Conservation (phyloP, 2,113 vertebrate genomes). For the Odocoileus virginianus region DNA sequence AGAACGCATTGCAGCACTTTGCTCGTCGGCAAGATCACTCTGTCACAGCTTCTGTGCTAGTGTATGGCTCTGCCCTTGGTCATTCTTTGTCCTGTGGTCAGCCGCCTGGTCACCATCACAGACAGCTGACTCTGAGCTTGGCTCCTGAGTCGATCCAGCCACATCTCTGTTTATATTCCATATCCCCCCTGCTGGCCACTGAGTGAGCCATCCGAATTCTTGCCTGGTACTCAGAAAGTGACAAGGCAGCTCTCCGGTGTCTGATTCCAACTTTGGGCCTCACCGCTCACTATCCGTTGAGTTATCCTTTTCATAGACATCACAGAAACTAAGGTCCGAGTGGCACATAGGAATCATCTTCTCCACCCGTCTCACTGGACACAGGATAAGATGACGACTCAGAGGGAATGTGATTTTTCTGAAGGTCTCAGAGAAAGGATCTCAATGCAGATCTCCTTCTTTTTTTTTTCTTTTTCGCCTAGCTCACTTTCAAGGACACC, state of each 20-base stretch:
- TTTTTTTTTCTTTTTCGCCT: neutral
- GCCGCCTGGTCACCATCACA: neutral
- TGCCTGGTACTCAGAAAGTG: neutral
- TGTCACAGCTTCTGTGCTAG: neutral
- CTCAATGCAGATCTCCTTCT: neutral
- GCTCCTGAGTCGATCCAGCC: neutral
- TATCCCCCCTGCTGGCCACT: neutral
- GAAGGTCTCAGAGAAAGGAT: neutral
- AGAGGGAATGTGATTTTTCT: neutral
- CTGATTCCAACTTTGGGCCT: neutral
- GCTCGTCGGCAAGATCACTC: neutral
- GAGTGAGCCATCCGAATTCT: neutral
- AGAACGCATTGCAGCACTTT: neutral
- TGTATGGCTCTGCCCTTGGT: rapidly evolving
- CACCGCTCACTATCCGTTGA: neutral
- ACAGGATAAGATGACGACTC: neutral
- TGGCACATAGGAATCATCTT: neutral
- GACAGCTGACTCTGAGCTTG: neutral
- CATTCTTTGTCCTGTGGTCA: neutral
- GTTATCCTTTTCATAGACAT: neutral
- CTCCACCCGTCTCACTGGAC: neutral
- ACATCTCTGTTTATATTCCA: neutral
- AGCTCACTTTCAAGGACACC: neutral
- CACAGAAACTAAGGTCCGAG: neutral
- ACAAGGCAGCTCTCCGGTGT: neutral